Base-by-base conservation (phyloP, 2,888 invertebrate species). In the Macrosoma leucophasiata region DNA sequence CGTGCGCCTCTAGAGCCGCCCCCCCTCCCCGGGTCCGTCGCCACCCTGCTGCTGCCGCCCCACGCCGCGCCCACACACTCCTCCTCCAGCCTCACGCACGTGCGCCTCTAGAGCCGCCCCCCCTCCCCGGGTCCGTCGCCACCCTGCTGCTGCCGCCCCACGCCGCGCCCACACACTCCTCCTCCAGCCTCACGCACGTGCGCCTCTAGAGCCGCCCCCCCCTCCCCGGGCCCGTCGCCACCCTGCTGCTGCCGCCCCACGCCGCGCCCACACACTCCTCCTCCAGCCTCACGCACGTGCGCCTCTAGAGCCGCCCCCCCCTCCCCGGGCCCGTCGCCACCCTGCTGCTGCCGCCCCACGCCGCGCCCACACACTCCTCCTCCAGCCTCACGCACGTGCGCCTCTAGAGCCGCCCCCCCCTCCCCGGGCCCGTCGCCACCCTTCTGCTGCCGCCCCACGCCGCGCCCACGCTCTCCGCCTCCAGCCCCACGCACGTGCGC, bases 321-420 rank as follows among this genome's bases (percentile, higher is more conserved):
- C n/a, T n/a, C n/a, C n/a, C n/a, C 3, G 86, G 85, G 21, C 88
- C 90, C 0, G 87, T 89, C 31, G 90, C 90, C 0, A 77, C 74
- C n/a, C n/a, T n/a, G 0, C 37, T 84, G 14, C 38, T 77, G 5
- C 43, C 79, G 1, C 33, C 48, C 1, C 85, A 87, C 10, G 86
- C 86, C 38, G 75, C 91, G 51, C 93, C 93, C 2, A 86, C 87
- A 6, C 88, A 90, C 41, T 92, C 92, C 0, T 90, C 90, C 3
- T 91, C 93, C 13, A 92, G 92, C 69, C 81, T 94, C 18, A 91
- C 91, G 58, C 93, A 92, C 57, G 91, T 94, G n/a, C n/a, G n/a
- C n/a, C n/a, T n/a, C n/a, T n/a, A n/a, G n/a, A n/a, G n/a, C n/a
- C n/a, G n/a, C n/a, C n/a, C n/a, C n/a, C n/a, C n/a, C n/a, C n/a